Conservation (phyloP, 2,113 vertebrate species). For the Indicator indicator region DNA sequence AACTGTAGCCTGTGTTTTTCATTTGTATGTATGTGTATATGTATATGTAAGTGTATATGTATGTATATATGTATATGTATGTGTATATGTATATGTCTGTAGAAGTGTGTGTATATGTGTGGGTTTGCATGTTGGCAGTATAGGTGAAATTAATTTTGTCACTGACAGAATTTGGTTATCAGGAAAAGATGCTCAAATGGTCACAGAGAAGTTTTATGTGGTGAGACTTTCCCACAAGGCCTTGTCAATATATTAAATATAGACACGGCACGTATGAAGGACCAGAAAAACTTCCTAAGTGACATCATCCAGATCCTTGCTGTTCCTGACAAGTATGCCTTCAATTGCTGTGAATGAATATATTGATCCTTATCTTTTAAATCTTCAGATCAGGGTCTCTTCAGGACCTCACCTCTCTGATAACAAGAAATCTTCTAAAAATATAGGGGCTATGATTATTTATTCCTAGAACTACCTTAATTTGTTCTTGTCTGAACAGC, state of each 20-base stretch:
- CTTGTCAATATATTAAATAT: not conserved
- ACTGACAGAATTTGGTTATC: not conserved
- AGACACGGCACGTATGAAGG: not conserved
- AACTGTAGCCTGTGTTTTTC: not conserved
- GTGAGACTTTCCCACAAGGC: not conserved
- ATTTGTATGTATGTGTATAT: not conserved
- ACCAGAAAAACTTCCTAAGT: not conserved
- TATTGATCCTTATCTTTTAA: not conserved
- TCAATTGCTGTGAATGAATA: not conserved
- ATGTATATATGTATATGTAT: no score
- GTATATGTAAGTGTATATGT: no score
- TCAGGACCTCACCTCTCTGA: not conserved
- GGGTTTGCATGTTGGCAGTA: not conserved
- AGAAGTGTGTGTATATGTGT: not conserved
- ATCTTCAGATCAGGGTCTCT: not conserved
- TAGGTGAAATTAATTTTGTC: not conserved
- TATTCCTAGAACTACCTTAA: not conserved
- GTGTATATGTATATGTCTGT: no score
- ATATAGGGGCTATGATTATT: not conserved
- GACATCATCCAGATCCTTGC: not conserved
- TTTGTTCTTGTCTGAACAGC: not conserved
- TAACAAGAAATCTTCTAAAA: not conserved
- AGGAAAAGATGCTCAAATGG: not conserved
- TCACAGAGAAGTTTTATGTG: not conserved
- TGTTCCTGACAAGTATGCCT: not conserved